Base-by-base conservation (phyloP, 2,113 vertebrate species). In the Hypomesus transpacificus region DNA sequence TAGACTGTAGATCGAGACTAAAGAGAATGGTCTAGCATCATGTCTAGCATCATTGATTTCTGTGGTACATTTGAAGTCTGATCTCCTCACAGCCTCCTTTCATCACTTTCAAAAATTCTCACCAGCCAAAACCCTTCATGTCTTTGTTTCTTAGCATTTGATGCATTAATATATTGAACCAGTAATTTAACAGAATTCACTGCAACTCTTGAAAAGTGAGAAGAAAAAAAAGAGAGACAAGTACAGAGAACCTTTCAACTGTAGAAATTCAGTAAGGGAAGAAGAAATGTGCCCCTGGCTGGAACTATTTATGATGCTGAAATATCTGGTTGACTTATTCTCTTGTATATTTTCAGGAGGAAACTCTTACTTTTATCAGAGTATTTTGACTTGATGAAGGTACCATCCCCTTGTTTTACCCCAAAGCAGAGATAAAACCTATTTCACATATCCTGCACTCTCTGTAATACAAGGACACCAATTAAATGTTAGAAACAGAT, bases 51-150 rank as follows among this genome's bases (percentile, higher is more conserved):
- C n/a, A 64, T 64, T 64, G 62, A 64, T 64, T 62, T 62, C 31
- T 31, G 16, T 52, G 50, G 34, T 28, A 28, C 56, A 46, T 74
- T 76, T 79, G 80, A 82, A 65, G 71, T 57, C 20, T 54, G 22
- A 26, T 52, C 31, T 67, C 21, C 31, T 28, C 69, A 60, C 54
- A 57, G 56, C 14, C 59, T 58, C 26, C 68, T 69, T 73, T 78
- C 18, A 73, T 70, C 26, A 39, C 52, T 53, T 64, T 81, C 46
- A 77, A 75, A 75, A 64, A 72, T 75, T 72, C 64, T 71, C 73
- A 50, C 71, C 69, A 69, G 24, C 18, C 69, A 69, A 65, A 31
- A 3, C 56, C 57, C 31, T 62, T 13, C 7, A 13, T 18, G 34
- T 75, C 53, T 60, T 69, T 60, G 34, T 52, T 70, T 61, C 11